Evolutionary conservation across 2,797 vertebrate species (phyloP).

Genomic region (Sebastes jordani): DNA sequence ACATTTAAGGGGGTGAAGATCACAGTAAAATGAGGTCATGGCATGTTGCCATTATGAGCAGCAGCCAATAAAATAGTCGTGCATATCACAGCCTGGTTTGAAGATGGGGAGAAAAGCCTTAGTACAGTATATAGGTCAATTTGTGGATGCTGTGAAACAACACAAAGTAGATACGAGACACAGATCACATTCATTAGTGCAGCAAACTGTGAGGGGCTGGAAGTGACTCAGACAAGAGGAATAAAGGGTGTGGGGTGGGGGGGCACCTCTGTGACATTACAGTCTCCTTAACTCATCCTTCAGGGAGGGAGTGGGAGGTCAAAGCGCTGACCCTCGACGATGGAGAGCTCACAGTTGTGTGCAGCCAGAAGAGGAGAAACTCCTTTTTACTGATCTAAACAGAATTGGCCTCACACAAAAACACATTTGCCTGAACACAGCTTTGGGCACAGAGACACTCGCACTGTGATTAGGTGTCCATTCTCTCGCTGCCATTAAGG

Average conservation of each 20-base stretch:
- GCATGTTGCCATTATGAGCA: background rate
- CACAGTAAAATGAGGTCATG: constrained; percentile 7
- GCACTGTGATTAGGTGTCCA: constrained; percentile 8
- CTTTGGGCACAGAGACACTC: constrained; percentile 1
- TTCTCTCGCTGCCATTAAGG: constrained; percentile 17
- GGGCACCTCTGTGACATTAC: constrained; percentile 45
- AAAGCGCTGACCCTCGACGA: constrained; percentile 19
- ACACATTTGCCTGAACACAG: constrained; percentile 6
- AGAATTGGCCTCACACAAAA: background rate
- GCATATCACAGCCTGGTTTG: constrained; percentile 16
- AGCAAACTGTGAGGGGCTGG: constrained; percentile 28
- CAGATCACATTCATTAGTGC: constrained; percentile 53
- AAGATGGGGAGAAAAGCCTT: background rate
- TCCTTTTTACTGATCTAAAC: background rate
- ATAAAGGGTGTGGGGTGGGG: background rate
- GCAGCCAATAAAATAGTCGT: constrained; percentile 24
- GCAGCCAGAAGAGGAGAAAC: constrained; percentile 3
- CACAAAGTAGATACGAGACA: constrained; percentile 27
- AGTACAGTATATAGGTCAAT: constrained; percentile 44
- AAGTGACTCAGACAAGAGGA: constrained; percentile 29
- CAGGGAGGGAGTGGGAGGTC: constrained; percentile 32
- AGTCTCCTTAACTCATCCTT: constrained; percentile 53
- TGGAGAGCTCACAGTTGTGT: constrained; percentile 8
- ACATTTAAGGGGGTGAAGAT: constrained; percentile 1
- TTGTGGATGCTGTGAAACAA: constrained; percentile 32